Evolutionary conservation across 2,113 vertebrate genomes (phyloP).

Genomic region (Mugil cephalus): DNA sequence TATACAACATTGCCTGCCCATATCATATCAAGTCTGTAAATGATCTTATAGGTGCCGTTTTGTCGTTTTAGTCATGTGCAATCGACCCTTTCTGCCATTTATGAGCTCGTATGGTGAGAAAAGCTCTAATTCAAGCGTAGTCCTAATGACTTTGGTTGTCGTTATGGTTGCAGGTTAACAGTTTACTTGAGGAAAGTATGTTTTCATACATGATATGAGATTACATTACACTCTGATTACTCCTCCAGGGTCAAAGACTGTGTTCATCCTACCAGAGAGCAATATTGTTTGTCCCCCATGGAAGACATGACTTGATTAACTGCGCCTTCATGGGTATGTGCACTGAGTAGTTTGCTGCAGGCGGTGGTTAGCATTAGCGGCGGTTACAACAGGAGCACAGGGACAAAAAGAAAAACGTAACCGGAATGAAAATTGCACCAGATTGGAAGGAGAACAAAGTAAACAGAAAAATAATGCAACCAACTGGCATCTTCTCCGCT

Average conservation of each 20-base stretch:
- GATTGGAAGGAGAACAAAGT: background rate
- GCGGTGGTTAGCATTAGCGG: background rate
- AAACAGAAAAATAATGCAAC: background rate
- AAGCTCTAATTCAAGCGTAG: background rate
- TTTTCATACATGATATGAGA: background rate
- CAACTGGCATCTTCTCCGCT: constrained; percentile 36
- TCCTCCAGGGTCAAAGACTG: background rate
- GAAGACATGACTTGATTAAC: constrained; percentile 40
- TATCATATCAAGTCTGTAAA: no score
- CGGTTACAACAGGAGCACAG: background rate
- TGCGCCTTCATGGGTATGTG: constrained; percentile 21
- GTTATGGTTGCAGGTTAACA: background rate
- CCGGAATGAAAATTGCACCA: background rate
- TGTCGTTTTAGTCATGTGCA: no score
- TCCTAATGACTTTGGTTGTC: background rate
- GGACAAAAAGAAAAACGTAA: background rate
- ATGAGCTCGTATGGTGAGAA: background rate
- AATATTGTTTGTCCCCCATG: background rate
- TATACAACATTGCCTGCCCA: no score
- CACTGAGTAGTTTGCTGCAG: constrained; percentile 36
- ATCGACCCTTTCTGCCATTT: background rate
- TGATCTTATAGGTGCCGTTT: no score
- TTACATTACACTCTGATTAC: background rate
- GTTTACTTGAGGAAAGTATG: background rate
- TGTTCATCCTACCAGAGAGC: background rate